phyloP scores from a whole-genome alignment of 2,797 vertebrate genomes.

The Apogon hyalosoma region DNA sequence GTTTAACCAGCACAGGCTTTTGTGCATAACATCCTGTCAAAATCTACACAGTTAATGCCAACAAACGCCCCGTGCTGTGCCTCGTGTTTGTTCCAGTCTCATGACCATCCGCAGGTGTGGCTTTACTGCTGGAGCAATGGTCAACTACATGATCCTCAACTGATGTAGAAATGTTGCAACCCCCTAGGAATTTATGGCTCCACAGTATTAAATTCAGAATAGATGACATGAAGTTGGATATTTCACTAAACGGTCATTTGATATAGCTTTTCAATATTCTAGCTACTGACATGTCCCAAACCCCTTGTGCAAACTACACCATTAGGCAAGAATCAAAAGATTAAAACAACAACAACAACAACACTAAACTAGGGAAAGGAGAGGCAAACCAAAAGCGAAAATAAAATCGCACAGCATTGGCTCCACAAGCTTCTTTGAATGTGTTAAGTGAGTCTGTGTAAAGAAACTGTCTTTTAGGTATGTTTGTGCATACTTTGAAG shows the following conservation, averaged over 20 bases:
- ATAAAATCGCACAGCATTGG: conserved; percentile 8
- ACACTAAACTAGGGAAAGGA: background rate
- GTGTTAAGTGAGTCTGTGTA: background rate
- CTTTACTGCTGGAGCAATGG: conserved; percentile 62
- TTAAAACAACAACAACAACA: background rate
- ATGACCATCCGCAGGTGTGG: conserved; percentile 59
- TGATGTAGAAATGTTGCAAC: conserved; percentile 38
- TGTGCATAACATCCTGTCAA: conserved; percentile 13
- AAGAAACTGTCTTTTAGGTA: conserved; percentile 16
- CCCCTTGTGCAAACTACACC: background rate
- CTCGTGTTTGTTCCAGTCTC: conserved; percentile 24
- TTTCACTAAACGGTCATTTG: background rate
- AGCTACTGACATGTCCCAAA: background rate
- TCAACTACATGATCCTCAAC: conserved; percentile 46
- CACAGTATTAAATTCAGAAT: conserved; percentile 35
- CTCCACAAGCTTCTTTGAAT: background rate
- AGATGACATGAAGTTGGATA: conserved; percentile 3
- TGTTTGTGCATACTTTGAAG: conserved; percentile 11
- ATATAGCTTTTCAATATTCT: background rate
- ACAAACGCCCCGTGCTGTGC: conserved; percentile 14
- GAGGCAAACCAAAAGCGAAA: conserved; percentile 35
- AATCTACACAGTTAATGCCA: conserved; percentile 9
- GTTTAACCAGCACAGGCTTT: background rate
- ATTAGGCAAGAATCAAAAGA: conserved; percentile 19
- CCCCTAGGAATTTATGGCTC: conserved; percentile 34